phyloP scores from a whole-genome alignment of 2,888 invertebrate species.

The Teleogryllus oceanicus region DNA sequence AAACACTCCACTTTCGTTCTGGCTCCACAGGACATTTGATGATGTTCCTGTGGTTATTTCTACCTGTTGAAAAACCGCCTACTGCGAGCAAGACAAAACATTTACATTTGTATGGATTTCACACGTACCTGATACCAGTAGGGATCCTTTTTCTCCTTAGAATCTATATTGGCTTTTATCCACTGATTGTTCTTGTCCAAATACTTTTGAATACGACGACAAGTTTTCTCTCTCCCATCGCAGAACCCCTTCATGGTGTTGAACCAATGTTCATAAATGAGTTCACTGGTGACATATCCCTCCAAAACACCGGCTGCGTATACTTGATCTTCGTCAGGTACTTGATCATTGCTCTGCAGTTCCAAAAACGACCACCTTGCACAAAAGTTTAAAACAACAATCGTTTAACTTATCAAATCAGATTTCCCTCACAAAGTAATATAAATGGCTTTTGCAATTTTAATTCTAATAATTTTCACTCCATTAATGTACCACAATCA shows the following conservation, averaged over 20 bases:
- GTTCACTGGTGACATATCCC: slow-evolving; percentile 57
- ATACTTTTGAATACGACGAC: slow-evolving; percentile 55
- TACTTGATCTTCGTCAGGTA: slow-evolving; percentile 57
- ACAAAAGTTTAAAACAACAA: slow-evolving; percentile 27
- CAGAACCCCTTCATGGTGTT: slow-evolving; percentile 62
- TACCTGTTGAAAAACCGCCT: too few species aligned
- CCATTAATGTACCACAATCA: too few species aligned
- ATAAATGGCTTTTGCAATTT: not conserved
- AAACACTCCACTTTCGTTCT: too few species aligned
- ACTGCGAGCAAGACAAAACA: too few species aligned
- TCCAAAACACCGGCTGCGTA: slow-evolving; percentile 64
- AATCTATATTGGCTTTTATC: slow-evolving; percentile 52
- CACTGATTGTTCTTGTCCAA: slow-evolving; percentile 57
- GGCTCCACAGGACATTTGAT: not conserved
- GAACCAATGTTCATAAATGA: slow-evolving; percentile 61
- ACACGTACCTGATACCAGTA: slow-evolving; percentile 64
- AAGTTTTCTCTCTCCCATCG: slow-evolving; percentile 52
- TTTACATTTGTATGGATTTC: too few species aligned
- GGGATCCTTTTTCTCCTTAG: slow-evolving; percentile 47
- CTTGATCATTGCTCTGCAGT: slow-evolving; percentile 52
- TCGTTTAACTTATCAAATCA: not conserved
- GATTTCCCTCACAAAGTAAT: not conserved
- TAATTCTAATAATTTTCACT: too few species aligned
- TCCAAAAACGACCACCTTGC: slow-evolving; percentile 61
- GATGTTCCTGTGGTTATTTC: too few species aligned